Evolutionary conservation across 2,888 invertebrate species (phyloP).

Genomic region (Cerastoderma edule): DNA sequence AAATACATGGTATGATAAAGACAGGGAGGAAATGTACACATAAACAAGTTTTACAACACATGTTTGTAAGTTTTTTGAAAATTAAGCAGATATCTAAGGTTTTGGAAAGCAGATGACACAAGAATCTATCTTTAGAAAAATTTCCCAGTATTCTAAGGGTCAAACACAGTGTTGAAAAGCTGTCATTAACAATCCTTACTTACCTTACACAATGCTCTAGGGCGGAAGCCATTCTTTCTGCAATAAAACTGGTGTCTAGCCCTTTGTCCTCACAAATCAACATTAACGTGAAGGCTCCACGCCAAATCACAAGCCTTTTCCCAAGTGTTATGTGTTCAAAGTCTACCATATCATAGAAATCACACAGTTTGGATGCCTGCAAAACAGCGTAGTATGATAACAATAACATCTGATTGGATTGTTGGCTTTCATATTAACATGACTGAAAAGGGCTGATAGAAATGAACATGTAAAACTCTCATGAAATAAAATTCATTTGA

Average conservation of each 20-base stretch:
- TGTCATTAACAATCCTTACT: neutral
- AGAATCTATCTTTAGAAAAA: no score
- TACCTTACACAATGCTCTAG: conserved; percentile 64
- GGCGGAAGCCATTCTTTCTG: conserved; percentile 65
- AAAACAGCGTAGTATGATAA: no score
- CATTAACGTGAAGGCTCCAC: conserved; percentile 72
- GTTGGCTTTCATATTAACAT: no score
- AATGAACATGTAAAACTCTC: no score
- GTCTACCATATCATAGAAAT: conserved; percentile 74
- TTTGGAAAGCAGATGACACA: no score
- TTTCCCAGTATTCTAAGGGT: no score
- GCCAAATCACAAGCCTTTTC: conserved; percentile 66
- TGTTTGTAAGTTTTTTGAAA: no score
- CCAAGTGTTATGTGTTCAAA: conserved; percentile 47
- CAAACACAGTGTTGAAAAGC: neutral
- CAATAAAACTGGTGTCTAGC: conserved; percentile 66
- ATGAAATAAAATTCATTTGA: no score
- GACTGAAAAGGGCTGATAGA: no score
- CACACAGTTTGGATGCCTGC: conserved; percentile 74
- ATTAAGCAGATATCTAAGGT: neutral
- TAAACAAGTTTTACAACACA: neutral
- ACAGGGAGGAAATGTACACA: neutral
- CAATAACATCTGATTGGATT: no score
- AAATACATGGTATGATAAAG: neutral
- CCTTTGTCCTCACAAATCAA: conserved; percentile 65